These are phyloP conservation scores for Sebastes matsubarae DNA, from an alignment of 2,797 vertebrate genomes.

Conservation along the genomic window DNA sequence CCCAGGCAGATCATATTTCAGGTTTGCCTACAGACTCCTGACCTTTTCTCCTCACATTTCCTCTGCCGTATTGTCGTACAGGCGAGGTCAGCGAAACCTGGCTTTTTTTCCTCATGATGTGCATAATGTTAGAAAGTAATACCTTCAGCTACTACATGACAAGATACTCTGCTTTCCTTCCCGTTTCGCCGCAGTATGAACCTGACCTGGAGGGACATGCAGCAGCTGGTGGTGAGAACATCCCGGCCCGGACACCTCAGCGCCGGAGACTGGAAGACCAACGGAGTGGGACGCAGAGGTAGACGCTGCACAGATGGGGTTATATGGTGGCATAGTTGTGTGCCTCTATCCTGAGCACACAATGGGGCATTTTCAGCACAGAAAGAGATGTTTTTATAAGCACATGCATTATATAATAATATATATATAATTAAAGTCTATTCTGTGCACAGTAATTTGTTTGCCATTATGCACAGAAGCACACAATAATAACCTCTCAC, in stretches of 20 bases:
- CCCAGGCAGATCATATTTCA: slow-evolving; percentile 41
- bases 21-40: slow-evolving; percentile 27
- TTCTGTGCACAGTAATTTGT: neutral
- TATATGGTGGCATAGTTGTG: neutral
- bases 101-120: slow-evolving; percentile 20
- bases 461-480: neutral
- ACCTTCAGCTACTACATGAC: slow-evolving; percentile 27
- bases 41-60: slow-evolving; percentile 64
- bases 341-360: neutral
- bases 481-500: slow-evolving; percentile 1
- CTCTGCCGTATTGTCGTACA: slow-evolving; percentile 26
- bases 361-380: neutral
- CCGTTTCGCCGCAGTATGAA: slow-evolving; percentile 84
- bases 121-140: slow-evolving; percentile 44
- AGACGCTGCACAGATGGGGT: slow-evolving; percentile 19
- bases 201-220: slow-evolving; percentile 99
- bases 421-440: neutral
- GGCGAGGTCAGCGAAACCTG: slow-evolving; percentile 42
- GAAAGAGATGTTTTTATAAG: neutral
- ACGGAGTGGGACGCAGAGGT: slow-evolving; percentile 95
- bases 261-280: slow-evolving; percentile 93
- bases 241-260: slow-evolving; percentile 91
- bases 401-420: neutral
- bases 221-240: slow-evolving; percentile 94
- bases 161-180: slow-evolving; percentile 12